Percentiles rank a stretch among this genome's conserved stretches.
phyloP scores from a whole-genome alignment of 2,888 invertebrate genomes.

The Leucophenga maculata region DNA sequence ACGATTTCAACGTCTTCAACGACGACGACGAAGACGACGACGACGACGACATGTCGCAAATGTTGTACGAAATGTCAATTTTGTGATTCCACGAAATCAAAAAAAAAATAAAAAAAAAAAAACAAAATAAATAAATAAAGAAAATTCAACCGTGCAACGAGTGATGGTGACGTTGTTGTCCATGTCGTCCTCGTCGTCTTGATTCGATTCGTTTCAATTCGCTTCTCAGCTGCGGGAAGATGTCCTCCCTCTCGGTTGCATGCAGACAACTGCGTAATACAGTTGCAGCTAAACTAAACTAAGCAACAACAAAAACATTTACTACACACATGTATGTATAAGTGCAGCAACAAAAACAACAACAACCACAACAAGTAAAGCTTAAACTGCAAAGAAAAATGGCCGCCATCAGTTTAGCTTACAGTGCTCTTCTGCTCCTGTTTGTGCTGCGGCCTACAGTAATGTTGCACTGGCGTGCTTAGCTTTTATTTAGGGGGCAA shows the following conservation, averaged over 20 bases:
- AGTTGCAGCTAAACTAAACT: constrained; percentile 43
- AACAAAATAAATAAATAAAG: no score
- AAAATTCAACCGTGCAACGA: background rate
- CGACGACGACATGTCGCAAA: constrained; percentile 51
- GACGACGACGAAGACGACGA: constrained; percentile 33
- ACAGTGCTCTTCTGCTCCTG: background rate
- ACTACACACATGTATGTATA: background rate
- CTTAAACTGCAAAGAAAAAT: constrained; percentile 52
- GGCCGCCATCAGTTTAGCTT: constrained; percentile 52
- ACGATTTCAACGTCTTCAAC: background rate
- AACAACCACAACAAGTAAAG: constrained; percentile 38
- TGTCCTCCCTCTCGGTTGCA: constrained; percentile 37
- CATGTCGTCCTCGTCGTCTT: constrained; percentile 14
- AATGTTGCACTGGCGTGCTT: no score
- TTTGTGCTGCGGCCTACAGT: no score
- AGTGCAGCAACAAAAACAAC: constrained; percentile 13
- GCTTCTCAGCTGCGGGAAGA: constrained; percentile 12
- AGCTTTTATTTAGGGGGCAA: no score
- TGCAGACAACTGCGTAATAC: constrained; percentile 52
- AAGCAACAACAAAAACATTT: constrained; percentile 10
- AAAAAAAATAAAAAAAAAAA: background rate
- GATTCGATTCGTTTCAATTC: no score
- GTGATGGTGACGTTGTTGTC: background rate
- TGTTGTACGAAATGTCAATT: constrained; percentile 66
- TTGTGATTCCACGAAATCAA: constrained; percentile 68